Percentiles rank a stretch among this genome's conserved stretches.
phyloP scores from a whole-genome alignment of 2,888 invertebrate species.

The Polyommatus icarus region DNA sequence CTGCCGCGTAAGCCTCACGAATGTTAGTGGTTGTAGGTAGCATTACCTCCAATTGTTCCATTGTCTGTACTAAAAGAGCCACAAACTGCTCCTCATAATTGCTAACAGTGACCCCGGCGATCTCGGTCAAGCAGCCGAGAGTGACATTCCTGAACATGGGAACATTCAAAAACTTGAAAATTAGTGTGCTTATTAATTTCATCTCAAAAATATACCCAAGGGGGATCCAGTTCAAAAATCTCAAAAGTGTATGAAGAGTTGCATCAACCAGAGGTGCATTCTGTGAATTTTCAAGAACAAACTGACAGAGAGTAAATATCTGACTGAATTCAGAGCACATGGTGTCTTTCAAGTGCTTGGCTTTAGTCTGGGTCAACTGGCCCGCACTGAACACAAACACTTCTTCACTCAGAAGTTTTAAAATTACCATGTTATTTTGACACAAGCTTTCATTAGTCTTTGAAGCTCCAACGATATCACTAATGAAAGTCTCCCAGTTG shows the following conservation, averaged over 20 bases:
- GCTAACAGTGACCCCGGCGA: slow-evolving; percentile 93
- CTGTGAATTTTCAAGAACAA: slow-evolving; percentile 98
- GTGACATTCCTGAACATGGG: slow-evolving; percentile 99
- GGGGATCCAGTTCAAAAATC: slow-evolving; percentile 99
- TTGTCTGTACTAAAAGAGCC: slow-evolving; percentile 93
- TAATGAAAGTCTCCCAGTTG: slow-evolving; percentile 99
- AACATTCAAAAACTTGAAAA: slow-evolving; percentile 98
- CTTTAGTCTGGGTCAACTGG: slow-evolving; percentile 99
- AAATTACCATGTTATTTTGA: slow-evolving; percentile 99
- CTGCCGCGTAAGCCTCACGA: slow-evolving; percentile 94
- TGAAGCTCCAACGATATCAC: slow-evolving; percentile 99
- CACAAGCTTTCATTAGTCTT: slow-evolving; percentile 99
- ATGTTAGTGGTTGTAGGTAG: slow-evolving; percentile 95
- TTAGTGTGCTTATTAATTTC: slow-evolving; percentile 94
- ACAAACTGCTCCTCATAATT: slow-evolving; percentile 97
- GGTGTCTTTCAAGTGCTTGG: slow-evolving; percentile 98
- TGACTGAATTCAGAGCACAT: slow-evolving; percentile 99
- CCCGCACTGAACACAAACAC: slow-evolving; percentile 99
- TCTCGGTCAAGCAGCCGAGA: slow-evolving; percentile 98
- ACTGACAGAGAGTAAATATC: slow-evolving; percentile 98
- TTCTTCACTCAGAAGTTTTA: slow-evolving; percentile 98
- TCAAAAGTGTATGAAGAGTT: slow-evolving; percentile 96
- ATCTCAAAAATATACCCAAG: slow-evolving; percentile 99
- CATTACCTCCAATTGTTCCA: slow-evolving; percentile 95
- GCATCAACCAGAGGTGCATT: slow-evolving; percentile 97